phyloP scores from a whole-genome alignment of 1,140 invertebrate genomes.

The Drosophila rufa region DNA sequence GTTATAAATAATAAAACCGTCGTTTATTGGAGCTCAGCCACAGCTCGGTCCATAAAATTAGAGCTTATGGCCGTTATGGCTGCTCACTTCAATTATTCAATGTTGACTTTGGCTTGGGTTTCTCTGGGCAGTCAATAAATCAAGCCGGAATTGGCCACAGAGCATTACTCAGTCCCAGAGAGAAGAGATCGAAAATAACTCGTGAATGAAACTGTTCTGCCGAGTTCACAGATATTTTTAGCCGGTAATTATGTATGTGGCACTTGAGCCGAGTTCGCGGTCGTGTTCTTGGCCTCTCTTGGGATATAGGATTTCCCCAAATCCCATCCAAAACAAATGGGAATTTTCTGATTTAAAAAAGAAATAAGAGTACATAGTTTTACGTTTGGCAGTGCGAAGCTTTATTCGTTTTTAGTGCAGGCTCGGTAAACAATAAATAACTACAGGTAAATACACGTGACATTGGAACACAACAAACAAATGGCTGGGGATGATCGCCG shows the following conservation, averaged over 20 bases:
- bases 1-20: conserved; percentile 66
- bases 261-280: conserved; percentile 56
- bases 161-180: conserved; percentile 36
- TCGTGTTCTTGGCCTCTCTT: conserved; percentile 18
- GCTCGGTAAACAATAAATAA: conserved; percentile 69
- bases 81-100: conserved; percentile 71
- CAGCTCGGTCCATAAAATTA: conserved; percentile 54
- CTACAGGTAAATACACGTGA: conserved; percentile 68
- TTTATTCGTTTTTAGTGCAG: conserved; percentile 52
- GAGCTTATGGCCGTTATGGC: conserved; percentile 42
- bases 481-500: conserved; percentile 31
- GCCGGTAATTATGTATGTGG: conserved; percentile 62
- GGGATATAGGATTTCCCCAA: conserved; percentile 51
- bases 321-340: background rate
- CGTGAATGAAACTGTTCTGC: conserved; percentile 63
- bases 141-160: conserved; percentile 64
- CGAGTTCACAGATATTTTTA: conserved; percentile 42
- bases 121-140: conserved; percentile 63
- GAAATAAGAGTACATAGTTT: background rate
- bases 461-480: conserved; percentile 52
- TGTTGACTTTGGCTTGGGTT: conserved; percentile 47
- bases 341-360: background rate
- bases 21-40: conserved; percentile 53
- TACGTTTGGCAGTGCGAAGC: conserved; percentile 30
- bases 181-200: conserved; percentile 9